Percentiles rank a stretch among this genome's conserved stretches.
phyloP scores from a whole-genome alignment of 2,797 vertebrate species.

The Sebastes iracundus region DNA sequence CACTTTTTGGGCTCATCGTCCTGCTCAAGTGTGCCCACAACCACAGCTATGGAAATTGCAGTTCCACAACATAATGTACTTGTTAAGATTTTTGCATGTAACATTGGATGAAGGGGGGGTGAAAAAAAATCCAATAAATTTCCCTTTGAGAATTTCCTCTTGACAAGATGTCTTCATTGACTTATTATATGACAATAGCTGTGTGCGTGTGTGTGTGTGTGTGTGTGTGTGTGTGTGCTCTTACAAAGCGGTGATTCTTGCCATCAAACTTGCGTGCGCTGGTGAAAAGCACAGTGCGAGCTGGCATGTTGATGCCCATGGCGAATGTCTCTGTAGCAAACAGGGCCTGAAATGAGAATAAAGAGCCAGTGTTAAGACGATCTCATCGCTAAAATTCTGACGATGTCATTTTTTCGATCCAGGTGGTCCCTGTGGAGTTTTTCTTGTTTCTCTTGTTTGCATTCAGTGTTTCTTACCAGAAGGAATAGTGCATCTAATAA shows the following conservation, averaged over 20 bases:
- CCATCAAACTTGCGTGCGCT: constrained; percentile 97
- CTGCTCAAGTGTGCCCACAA: not conserved
- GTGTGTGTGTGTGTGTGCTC: constrained; percentile 27
- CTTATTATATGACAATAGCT: not conserved
- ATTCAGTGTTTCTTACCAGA: not conserved
- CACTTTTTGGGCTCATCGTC: not conserved
- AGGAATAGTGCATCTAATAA: not conserved
- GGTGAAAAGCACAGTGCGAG: constrained; percentile 97
- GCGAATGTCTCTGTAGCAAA: constrained; percentile 98
- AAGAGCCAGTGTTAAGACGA: not conserved
- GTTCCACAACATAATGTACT: not conserved
- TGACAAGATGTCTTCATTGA: not conserved
- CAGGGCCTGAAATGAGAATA: constrained; percentile 85
- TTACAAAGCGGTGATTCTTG: constrained; percentile 97
- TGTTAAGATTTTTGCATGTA: not conserved
- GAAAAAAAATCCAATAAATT: not conserved
- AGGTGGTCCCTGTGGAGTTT: not conserved
- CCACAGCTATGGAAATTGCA: not conserved
- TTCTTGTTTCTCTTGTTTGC: not conserved
- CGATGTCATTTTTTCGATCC: not conserved
- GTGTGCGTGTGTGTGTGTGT: not conserved
- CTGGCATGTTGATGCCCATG: constrained; percentile 99
- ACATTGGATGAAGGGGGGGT: not conserved
- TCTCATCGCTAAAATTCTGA: not conserved
- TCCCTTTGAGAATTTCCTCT: not conserved